A percentile compares a stretch with the other conserved stretches of the same genome.
These are phyloP conservation scores for Atractosteus spatula DNA, from an alignment of 2,113 vertebrate species.

Conservation along the genomic window DNA sequence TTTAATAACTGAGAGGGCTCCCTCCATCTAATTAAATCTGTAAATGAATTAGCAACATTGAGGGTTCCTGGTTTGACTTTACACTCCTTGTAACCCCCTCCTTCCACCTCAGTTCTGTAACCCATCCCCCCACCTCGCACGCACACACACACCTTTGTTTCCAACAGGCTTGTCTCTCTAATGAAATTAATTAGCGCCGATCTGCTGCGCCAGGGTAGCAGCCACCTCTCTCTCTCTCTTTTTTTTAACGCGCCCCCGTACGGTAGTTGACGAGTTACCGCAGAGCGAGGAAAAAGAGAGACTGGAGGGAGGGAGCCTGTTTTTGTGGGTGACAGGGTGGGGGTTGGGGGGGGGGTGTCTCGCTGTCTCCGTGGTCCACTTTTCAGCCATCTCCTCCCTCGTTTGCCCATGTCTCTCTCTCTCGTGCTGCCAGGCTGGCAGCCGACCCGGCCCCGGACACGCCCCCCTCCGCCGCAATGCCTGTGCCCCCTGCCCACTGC, in stretches of 20 bases:
- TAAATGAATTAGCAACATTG: constrained; percentile 79
- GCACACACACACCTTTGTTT: constrained; percentile 52
- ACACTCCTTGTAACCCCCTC: constrained; percentile 39
- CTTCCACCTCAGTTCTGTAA: too few species aligned
- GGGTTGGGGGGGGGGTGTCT: too few species aligned
- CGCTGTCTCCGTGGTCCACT: too few species aligned
- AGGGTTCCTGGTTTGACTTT: constrained; percentile 72
- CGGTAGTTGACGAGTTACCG: not conserved
- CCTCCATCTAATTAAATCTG: constrained; percentile 81
- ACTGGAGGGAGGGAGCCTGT: not conserved
- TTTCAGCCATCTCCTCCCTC: too few species aligned
- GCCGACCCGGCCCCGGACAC: not conserved
- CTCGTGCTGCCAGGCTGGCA: not conserved
- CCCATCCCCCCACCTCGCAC: constrained; percentile 39
- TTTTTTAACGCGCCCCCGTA: too few species aligned
- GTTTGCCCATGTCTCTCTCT: not conserved
- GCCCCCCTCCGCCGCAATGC: not conserved
- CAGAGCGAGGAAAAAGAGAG: not conserved
- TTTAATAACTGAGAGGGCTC: constrained; percentile 73
- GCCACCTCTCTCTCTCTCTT: constrained; percentile 5
- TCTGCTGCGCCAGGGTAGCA: constrained; percentile 27
- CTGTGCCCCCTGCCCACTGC: too few species aligned
- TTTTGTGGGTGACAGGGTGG: too few species aligned
- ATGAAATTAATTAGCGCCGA: constrained; percentile 41
- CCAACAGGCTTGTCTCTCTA: constrained; percentile 23